These are phyloP conservation scores for Morone chrysops DNA, from an alignment of 2,113 vertebrate species.

Conservation along the genomic window DNA sequence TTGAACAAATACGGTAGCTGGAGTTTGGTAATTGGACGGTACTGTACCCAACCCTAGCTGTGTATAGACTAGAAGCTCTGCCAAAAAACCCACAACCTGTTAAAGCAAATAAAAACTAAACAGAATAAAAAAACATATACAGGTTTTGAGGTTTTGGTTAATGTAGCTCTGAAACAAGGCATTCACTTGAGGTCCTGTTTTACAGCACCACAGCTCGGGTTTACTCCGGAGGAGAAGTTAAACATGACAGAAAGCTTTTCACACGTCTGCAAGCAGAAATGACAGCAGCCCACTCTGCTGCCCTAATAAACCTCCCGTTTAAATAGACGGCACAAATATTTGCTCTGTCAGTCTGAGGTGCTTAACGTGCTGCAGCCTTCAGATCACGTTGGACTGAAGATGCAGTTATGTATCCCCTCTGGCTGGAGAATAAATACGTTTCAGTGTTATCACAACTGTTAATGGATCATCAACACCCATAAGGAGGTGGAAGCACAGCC, in stretches of 20 bases:
- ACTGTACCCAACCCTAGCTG: not conserved
- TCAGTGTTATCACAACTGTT: slow-evolving; percentile 51
- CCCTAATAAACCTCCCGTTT: slow-evolving; percentile 43
- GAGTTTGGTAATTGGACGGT: too few relatives aligned
- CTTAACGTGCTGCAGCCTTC: slow-evolving; percentile 22
- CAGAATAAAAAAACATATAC: not conserved
- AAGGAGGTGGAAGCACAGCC: slow-evolving; percentile 13
- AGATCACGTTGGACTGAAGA: slow-evolving; percentile 20
- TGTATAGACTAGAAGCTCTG: not conserved
- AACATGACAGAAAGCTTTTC: slow-evolving; percentile 40
- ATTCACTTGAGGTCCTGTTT: slow-evolving; percentile 3
- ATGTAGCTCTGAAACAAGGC: slow-evolving; percentile 9
- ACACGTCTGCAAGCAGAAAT: slow-evolving; percentile 25
- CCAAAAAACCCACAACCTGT: not conserved
- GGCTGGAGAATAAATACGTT: slow-evolving; percentile 34
- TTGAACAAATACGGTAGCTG: too few relatives aligned
- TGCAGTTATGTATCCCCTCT: slow-evolving; percentile 34
- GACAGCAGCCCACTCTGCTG: slow-evolving; percentile 36
- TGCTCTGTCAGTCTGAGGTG: slow-evolving; percentile 45
- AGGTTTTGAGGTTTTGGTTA: not conserved
- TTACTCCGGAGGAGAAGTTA: slow-evolving; percentile 7
- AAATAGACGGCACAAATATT: slow-evolving; percentile 55
- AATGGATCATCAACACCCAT: slow-evolving; percentile 42
- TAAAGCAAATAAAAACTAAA: not conserved
- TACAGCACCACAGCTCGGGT: not conserved